Evolutionary conservation across 2,113 vertebrate genomes (phyloP), one percentile per base, ranked within the genome.

Genomic region (Oxyura jamaicensis): DNA sequence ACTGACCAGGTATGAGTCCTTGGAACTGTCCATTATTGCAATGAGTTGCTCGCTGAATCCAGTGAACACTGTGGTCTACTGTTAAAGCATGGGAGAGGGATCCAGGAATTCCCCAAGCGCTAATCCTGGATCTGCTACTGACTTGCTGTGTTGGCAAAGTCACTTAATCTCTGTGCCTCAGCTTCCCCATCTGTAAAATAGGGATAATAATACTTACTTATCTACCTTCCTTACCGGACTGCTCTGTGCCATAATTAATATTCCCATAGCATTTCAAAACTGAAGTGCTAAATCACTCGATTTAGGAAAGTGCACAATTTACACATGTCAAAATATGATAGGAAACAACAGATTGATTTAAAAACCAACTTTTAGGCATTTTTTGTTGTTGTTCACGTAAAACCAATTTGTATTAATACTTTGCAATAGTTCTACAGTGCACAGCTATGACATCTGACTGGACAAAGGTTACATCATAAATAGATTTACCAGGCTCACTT

Each of bases 171-270:
- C 96, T 94, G 91, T 95, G 92, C 83, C 95, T 92, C 95, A 96
- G 83, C 81, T 93, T 96, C 88, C 93, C 89, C 93, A 94, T 96
- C 93, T 95, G 96, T 85, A 94, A 96, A 97, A 96, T 17, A 97
- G 90, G 90, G 88, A 97, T 76, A 95, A 94, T 95, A 95, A 80
- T 17, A 90, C 82, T 95, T 89, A 95, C 74, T 87, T 62, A 83
- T 44, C 93, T 93, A 66, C 84, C 91, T 83, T 93, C 71, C 92
- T 91, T 66, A 74, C 50, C 0, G 1, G 31, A 46, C 66, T 93
- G 53, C 58, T 79, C 66, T 83, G 41, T 56, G 36, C 58, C 3
- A 2, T 42, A 66, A 55, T 36, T 41, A 82, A 82, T 73, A 71
- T 41, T 81, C 74, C 72, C 33, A 82, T 7, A 67, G 77, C 26